A percentile compares a stretch with the other conserved stretches of the same genome.
Evolutionary conservation across 2,113 vertebrate species (phyloP).

Genomic region (Edolisoma coerulescens): DNA sequence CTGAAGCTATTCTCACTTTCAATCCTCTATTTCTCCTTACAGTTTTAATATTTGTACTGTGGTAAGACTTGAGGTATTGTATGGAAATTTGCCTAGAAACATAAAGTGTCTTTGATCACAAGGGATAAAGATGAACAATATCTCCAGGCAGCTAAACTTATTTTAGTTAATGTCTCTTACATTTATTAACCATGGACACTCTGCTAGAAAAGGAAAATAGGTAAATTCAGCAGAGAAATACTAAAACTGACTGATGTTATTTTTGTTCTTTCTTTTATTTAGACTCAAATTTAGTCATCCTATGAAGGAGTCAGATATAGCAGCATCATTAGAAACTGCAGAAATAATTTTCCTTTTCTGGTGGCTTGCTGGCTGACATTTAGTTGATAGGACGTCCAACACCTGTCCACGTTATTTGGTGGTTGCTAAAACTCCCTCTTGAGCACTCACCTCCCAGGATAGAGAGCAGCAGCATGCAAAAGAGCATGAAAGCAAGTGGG

Average conservation of each 20-base stretch:
- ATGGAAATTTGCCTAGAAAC: slow-evolving; percentile 2
- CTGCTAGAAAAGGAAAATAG: background rate
- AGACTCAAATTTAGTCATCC: background rate
- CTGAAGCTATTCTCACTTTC: background rate
- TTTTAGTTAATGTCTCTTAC: background rate
- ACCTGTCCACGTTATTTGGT: background rate
- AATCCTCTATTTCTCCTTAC: background rate
- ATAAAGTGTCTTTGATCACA: background rate
- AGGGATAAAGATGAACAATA: background rate
- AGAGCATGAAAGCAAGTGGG: background rate
- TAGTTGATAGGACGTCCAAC: background rate
- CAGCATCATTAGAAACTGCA: background rate
- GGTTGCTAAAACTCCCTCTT: background rate
- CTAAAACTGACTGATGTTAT: background rate
- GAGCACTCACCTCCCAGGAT: background rate
- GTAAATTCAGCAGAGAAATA: background rate
- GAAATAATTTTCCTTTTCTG: background rate
- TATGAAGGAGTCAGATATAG: background rate
- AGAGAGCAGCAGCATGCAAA: background rate
- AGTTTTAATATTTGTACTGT: background rate
- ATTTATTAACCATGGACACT: background rate
- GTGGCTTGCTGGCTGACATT: slow-evolving; percentile 11
- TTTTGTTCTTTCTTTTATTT: slow-evolving; percentile 8
- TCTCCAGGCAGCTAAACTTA: background rate
- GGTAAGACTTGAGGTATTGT: background rate